Base-by-base conservation (phyloP, 2,113 vertebrate species). In the Pyrgilauda ruficollis region DNA sequence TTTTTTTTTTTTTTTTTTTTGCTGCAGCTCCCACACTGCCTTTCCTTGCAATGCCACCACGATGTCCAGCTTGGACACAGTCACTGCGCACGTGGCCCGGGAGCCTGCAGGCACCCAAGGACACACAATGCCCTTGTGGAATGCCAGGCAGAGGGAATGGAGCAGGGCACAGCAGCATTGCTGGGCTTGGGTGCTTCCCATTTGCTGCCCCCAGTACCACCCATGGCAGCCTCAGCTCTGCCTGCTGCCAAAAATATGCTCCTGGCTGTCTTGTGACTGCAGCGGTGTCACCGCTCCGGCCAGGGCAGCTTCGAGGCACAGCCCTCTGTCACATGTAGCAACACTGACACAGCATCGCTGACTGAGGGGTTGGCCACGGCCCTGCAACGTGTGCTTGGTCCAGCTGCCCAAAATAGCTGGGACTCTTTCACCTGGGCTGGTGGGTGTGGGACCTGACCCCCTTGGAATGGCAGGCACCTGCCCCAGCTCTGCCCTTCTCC, bases 41-140 rank as follows among this genome's bases (percentile, higher is more conserved):
- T 66, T 76, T 61, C 61, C 69, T 77, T 37, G 44, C 49, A 23
- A 2, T 39, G 67, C 84, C 59, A 35, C 49, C 37, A 9, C 44
- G 0, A 4, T 22, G 43, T 16, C 81, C 81, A 28, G 14, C 44
- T 1, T 5, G 53, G 58, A 68, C 75, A 47, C 1, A 2, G 46
- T 22, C 4, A 0, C 53, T 1, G 2, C 4, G 44, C 8, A 0
- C 2, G 3, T 43, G 84, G 43, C 64, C 0, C 0, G 2, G 53
- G 49, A 83, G 43, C 62, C 67, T 2, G 10, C 1, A 13, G 69
- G 78, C 47, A 52, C 35, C 70, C 85, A 87, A 93, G 93, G 96
- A 22, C 88, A 75, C 52, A 1, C 0, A 0, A 4, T 75, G 85
- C 58, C 96, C 93, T 91, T 96, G 88, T 47, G 43, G 26, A 43